Conservation (phyloP, 1,140 invertebrate species). For the Lepidostoma basale region DNA sequence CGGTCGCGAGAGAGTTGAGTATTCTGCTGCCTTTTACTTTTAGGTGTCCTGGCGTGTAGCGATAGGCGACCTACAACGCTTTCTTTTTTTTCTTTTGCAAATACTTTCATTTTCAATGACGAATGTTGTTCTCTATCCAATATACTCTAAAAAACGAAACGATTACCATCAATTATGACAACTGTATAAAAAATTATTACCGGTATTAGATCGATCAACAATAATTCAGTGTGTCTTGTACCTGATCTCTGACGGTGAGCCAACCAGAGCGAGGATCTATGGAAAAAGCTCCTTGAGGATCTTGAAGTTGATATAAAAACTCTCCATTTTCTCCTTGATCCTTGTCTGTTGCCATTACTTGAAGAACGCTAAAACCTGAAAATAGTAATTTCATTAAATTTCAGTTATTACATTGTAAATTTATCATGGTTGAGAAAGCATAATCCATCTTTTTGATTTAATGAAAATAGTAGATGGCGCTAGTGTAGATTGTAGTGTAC, state of each 20-base stretch:
- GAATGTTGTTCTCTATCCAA: slow-evolving; percentile 78
- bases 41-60: slow-evolving; percentile 50
- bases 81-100: slow-evolving; percentile 74
- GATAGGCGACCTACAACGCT: slow-evolving; percentile 62
- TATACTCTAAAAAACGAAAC: slow-evolving; percentile 63
- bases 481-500: too few species aligned
- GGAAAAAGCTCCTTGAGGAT: slow-evolving; percentile 76
- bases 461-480: too few species aligned
- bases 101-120: slow-evolving; percentile 73
- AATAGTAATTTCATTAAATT: not conserved
- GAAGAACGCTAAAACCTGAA: slow-evolving; percentile 75
- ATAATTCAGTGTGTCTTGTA: too few species aligned
- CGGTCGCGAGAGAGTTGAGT: not conserved
- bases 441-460: too few species aligned
- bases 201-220: too few species aligned
- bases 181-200: not conserved
- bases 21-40: slow-evolving; percentile 51
- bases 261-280: slow-evolving; percentile 81
- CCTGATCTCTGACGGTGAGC: slow-evolving; percentile 79
- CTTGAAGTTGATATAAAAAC: slow-evolving; percentile 79
- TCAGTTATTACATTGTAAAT: too few species aligned
- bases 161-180: not conserved
- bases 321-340: slow-evolving; percentile 85
- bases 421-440: too few species aligned
- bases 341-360: slow-evolving; percentile 78